Base-by-base conservation (phyloP, 2,888 invertebrate genomes). In the Agrotis ipsilon region DNA sequence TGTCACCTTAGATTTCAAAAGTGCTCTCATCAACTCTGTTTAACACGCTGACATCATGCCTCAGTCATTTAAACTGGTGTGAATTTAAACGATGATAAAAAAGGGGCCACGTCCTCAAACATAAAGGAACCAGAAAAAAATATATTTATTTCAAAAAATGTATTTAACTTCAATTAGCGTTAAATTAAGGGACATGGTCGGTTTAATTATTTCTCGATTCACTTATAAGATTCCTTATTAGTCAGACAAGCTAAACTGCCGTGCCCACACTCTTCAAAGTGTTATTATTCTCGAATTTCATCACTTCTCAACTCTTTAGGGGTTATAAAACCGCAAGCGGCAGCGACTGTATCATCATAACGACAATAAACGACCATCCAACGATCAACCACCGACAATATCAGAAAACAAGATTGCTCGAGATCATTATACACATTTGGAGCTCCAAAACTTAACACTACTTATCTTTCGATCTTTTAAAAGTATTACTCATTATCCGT, bases 401-500 rank as follows among this genome's bases (percentile, higher is more conserved):
- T 85, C 24, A 77, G 74, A 80, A 83, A 86, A 87, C 78, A 86
- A 82, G 71, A 84, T 81, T 49, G 48, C 71, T 74, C 52, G 65
- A 70, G 69, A 67, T 83, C 76, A 71, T 84, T 85, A 82, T 72
- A 83, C 79, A 80, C 75, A 73, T 85, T 87, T 78, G 77, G 75
- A 57, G 32, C 39, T 65, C 52, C 58, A 75, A 73, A 72, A 75
- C 51, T 62, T 80, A 81, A 82, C 82, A 65, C 76, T 82, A 74
- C 72, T 82, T 90, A 89, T 89, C 86, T 85, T 73, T 58, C 67
- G 72, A 90, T 91, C 88, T 88, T 77, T 68, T 60, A 80, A 81
- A 77, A 63, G 82, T 87, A 87, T 88, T 86, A 79, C 89, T 90
- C 89, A 90, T 90, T 90, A 90, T 87, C 89, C 90, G 76, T 85